Percentiles rank a stretch among this genome's conserved stretches.
Conservation (phyloP, 2,888 invertebrate species). For the Mycalesis mineus region DNA sequence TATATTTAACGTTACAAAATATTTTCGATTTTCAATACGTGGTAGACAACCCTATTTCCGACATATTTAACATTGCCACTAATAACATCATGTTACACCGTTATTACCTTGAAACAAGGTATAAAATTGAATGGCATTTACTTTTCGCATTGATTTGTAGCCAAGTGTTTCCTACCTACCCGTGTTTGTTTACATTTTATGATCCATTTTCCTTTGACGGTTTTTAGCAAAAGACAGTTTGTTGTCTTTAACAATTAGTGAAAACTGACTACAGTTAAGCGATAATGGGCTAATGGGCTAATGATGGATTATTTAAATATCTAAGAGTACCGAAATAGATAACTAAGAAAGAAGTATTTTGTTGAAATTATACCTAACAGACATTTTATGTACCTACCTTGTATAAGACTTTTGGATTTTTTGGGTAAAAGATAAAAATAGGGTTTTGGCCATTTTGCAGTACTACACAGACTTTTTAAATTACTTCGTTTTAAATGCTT, state of each 20-base stretch:
- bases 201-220: conserved; percentile 8
- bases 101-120: conserved; percentile 23
- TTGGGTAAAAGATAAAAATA: no score
- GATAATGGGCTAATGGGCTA: conserved; percentile 26
- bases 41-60: not conserved
- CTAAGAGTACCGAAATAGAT: not conserved
- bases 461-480: no score
- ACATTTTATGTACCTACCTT: no score
- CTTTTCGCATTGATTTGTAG: not conserved
- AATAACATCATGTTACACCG: conserved; percentile 23
- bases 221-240: not conserved
- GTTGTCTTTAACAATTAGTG: conserved; percentile 19
- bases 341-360: no score
- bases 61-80: not conserved
- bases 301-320: conserved; percentile 11
- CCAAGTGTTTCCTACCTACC: not conserved
- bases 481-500: no score
- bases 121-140: conserved; percentile 16
- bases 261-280: conserved; percentile 15
- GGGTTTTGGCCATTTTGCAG: no score
- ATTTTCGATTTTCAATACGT: no score
- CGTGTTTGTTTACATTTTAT: conserved; percentile 11
- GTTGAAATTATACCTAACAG: no score
- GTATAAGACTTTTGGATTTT: no score
- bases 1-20: no score